Evolutionary conservation across 2,888 invertebrate genomes (phyloP), one percentile per base, ranked within the genome.

Genomic region (Hanleya hanleyi): DNA sequence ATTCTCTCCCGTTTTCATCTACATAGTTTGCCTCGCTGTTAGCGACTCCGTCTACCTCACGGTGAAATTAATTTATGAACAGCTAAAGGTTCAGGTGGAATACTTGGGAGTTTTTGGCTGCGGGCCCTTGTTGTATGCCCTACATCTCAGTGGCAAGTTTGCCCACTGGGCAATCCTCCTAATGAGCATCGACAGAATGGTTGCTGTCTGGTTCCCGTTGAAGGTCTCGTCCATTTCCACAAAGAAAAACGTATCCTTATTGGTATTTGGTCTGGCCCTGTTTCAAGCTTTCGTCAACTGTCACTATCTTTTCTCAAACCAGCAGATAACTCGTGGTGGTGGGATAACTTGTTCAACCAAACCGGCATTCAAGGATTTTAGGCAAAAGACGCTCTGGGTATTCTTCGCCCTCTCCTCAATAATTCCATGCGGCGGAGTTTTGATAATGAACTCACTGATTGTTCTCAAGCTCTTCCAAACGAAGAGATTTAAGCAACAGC

Each of bases 271-370:
- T 4, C 9, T 57, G 57, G 32, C 32, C 2, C 22, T 57, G 22
- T 57, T 57, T 9, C 57, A 57, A 9, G 57, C 57, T 4, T 22
- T 22, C 32, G 57, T 57, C 57, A 57, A 57, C 29, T 57, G 57
- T 26, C 57, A 57, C 9, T 57, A 57, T 29, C 29, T 57, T 32
- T 57, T 57, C 57, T 57, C 57, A 22, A 57, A 29, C 57, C 57
- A 29, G 57, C 26, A 57, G 32, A 57, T 32, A 3, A 2, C 26
- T 57, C 22, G 57, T 15, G 57, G 57, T 15, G 57, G 57, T 4
- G 4, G 29, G 22, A 26, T 57, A 22, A 57, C 57, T 1, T 57
- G 57, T 26, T 4, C 3, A 57, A 57, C 57, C 29, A 57, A 57
- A 9, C 57, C 57, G 1, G 57, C 22, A 26, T 57, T 29, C 32